A percentile compares a stretch with the other conserved stretches of the same genome.
These are phyloP conservation scores for Vulpes ferrilata DNA, from an alignment of 2,113 vertebrate species.

Conservation along the genomic window DNA sequence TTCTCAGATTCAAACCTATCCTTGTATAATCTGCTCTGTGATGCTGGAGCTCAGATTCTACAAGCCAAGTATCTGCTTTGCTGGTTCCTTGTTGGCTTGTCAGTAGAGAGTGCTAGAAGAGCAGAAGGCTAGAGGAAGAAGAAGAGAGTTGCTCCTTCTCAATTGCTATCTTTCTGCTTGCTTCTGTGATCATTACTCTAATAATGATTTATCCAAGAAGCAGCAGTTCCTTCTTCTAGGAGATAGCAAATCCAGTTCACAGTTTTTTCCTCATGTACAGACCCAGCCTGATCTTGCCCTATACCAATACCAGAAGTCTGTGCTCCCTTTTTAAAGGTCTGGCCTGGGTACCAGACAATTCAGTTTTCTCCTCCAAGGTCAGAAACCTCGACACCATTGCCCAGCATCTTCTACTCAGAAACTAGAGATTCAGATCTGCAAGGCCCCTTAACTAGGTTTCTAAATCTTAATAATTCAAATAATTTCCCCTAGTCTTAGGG, in stretches of 20 bases:
- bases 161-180: background rate
- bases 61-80: background rate
- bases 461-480: conserved; percentile 18
- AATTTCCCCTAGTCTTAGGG: background rate
- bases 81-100: background rate
- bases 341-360: background rate
- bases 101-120: background rate
- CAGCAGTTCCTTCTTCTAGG: background rate
- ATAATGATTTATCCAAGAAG: background rate
- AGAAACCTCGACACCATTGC: background rate
- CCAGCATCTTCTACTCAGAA: background rate
- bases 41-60: background rate
- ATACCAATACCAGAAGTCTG: background rate
- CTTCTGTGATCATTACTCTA: background rate
- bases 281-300: background rate
- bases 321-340: background rate
- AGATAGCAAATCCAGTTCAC: background rate
- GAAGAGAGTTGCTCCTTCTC: background rate
- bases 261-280: background rate
- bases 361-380: background rate
- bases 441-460: background rate
- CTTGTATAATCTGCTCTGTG: background rate
- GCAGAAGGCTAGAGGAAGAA: background rate
- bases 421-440: background rate
- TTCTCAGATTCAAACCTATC: background rate